Evolutionary conservation across 2,888 invertebrate species (phyloP).

Genomic region (Minunthozetes semirufus): DNA sequence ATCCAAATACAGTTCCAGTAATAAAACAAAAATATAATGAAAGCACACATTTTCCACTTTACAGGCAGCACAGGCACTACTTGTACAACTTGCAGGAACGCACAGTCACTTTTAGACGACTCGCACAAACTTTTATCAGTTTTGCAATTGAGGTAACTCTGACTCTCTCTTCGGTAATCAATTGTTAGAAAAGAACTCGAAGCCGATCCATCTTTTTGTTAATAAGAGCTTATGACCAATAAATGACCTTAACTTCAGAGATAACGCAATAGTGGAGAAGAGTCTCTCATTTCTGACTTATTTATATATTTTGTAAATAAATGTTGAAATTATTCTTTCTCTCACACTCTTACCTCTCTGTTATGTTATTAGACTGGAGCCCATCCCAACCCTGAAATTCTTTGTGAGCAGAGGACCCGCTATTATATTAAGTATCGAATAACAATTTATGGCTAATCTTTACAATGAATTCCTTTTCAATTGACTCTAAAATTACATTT

Average conservation of each 20-base stretch:
- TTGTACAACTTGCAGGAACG: not conserved
- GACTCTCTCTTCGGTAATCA: not conserved
- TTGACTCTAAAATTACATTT: constrained; percentile 16
- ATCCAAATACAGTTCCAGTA: not conserved
- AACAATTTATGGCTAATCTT: constrained; percentile 19
- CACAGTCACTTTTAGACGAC: too few species aligned
- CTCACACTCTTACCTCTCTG: not conserved
- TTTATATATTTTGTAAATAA: not conserved
- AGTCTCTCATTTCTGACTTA: not conserved
- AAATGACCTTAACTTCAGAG: too few species aligned
- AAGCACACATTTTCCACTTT: not conserved
- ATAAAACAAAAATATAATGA: not conserved
- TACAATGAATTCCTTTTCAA: constrained; percentile 9
- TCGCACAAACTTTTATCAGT: not conserved
- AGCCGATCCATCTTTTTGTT: constrained; percentile 26
- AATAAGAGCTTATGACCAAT: not conserved
- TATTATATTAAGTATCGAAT: constrained; percentile 5
- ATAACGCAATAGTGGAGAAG: too few species aligned
- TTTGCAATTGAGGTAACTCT: not conserved
- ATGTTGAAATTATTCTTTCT: not conserved
- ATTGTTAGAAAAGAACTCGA: not conserved
- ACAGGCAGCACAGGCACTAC: too few species aligned
- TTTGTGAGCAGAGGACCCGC: not conserved
- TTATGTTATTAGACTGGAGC: not conserved
- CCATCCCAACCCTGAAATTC: constrained; percentile 15